Evolutionary conservation across 2,888 invertebrate species (phyloP).

Genomic region (Tetragnatha montana): DNA sequence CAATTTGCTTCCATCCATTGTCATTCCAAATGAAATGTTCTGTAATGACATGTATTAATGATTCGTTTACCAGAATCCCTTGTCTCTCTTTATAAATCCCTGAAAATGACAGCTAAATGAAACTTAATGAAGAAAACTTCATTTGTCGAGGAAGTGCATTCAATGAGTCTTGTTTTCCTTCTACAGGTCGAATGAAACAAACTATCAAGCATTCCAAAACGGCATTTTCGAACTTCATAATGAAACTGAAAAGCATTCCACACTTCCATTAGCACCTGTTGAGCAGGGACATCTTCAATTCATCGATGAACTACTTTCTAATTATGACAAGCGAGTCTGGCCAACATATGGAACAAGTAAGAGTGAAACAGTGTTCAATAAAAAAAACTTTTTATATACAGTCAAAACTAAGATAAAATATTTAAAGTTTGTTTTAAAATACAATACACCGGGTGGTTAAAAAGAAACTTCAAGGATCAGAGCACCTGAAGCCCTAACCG

Average conservation of each 20-base stretch:
- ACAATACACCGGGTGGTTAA: neutral
- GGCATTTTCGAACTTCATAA: slow-evolving; percentile 7
- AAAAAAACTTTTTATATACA: neutral
- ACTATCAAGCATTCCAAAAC: slow-evolving; percentile 29
- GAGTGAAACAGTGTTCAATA: neutral
- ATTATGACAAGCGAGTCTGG: slow-evolving; percentile 71
- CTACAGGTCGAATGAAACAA: slow-evolving; percentile 19
- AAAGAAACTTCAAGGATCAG: no score
- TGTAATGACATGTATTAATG: no score
- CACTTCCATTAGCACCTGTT: neutral
- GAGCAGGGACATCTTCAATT: slow-evolving; percentile 51
- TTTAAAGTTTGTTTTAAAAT: neutral
- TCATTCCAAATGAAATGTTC: no score
- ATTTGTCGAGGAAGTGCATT: no score
- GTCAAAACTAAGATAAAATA: neutral
- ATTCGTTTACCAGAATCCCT: no score
- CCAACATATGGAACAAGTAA: slow-evolving; percentile 71
- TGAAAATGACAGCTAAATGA: no score
- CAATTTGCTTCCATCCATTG: no score
- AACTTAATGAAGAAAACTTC: no score
- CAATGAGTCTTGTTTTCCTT: neutral
- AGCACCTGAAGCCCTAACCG: no score
- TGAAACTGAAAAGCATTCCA: slow-evolving; percentile 3
- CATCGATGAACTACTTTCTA: slow-evolving; percentile 65
- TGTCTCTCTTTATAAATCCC: no score